Evolutionary conservation across 2,113 vertebrate species (phyloP), one percentile per base, ranked within the genome.

Genomic region (Camelus dromedarius): DNA sequence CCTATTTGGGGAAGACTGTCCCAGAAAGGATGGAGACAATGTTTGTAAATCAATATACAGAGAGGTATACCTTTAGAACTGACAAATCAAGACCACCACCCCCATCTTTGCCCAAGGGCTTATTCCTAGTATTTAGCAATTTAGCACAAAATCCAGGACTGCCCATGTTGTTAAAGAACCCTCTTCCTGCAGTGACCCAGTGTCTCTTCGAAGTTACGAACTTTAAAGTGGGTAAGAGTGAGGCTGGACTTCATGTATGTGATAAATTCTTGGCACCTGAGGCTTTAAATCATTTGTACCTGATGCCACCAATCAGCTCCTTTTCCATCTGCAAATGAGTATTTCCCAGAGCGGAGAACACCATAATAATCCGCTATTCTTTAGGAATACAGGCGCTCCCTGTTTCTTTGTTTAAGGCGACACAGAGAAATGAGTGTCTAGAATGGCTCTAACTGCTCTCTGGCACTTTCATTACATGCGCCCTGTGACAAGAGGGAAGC

Each of bases 321-420:
- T 80, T 91, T 79, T 75, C 91, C 52, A 60, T 87, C 69, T 84
- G 38, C 56, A 96, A 92, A 54, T 42, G 24, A 32, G 20, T 69
- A 50, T 92, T 96, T 96, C 66, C 81, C 52, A 96, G 91, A 64
- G 60, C 82, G 50, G 48, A 95, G 50, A 92, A 54, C 9, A 76
- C 95, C 38, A 72, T 91, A 85, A 96, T 83, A 93, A 96, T 86
- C 50, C 22, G 77, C 87, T 91, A 35, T 96, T 97, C 87, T 96
- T 97, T 83, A 84, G 48, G 60, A 97, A 92, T 58, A 96, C 35
- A 96, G 35, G 6, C 62, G 94, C 30, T 22, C 77, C 94, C 82
- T 96, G 62, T 95, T 90, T 91, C 80, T 93, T 95, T 98, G 91
- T 96, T 92, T 84, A 90, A 92, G 46, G n/a, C 56, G 77, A 88